Base-by-base conservation (phyloP, 23 tunicate genomes). In the Trididemnum clinides region DNA sequence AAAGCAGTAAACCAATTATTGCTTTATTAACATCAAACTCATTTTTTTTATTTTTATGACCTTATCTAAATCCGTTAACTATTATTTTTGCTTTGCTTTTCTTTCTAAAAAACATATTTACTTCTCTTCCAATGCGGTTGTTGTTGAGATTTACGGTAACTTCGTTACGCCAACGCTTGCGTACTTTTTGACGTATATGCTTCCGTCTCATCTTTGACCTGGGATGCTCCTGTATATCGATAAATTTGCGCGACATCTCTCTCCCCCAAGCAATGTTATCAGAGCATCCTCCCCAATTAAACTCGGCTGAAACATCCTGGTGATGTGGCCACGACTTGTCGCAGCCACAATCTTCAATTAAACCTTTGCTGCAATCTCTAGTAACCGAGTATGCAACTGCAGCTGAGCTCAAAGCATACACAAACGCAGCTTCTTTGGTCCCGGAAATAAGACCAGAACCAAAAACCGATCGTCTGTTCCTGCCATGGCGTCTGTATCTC, bases 381-480 rank as follows among this genome's bases (percentile, higher is more conserved):
- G 97, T 78, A 0, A 87, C 73, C n/a, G 89, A 82, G 54, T 44
- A 84, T 0, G 86, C 97, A 23, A 92, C 91, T 19, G 90, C 97
- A 10, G 97, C 90, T 19, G 97, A 92, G 26, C 89, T 87, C 15
- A 92, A 20, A 6, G 97, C 97, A 66, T 92, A 78, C n/a, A 92
- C 87, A 77, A 87, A 87, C 6, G 97, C 92, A 21, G 97, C 78
- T 57, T 92, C 97, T 29, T 87, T 64, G 1, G 86, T 88, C 51
- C 91, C 91, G 1, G 81, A 69, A 3, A 30, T 33, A 28, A 64
- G 80, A 0, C 77, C 74, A 0, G 27, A 20, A 1, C 80, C 71
- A 64, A 71, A 64, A 1, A 81, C 72, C 3, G 91, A 70, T 26
- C 83, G 57, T 39, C 50, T 35, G 1, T 35, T 21, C 0, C 59